Conservation (phyloP, 1,140 invertebrate genomes). For the Berghia stephanieae region DNA sequence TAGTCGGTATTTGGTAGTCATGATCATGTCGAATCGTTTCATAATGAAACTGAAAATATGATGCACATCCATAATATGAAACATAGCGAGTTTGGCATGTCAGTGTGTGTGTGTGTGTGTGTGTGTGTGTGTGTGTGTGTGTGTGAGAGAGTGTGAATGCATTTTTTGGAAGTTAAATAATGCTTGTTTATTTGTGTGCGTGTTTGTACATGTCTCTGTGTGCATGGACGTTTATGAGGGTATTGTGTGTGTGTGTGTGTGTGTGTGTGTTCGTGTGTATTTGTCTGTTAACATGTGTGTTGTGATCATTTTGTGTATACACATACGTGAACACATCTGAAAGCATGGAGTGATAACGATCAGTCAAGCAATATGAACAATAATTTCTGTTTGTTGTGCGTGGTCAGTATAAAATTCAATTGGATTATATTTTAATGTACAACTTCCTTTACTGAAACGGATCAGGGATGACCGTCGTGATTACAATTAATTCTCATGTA, state of each 20-base stretch:
- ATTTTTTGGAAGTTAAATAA: background rate
- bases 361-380: background rate
- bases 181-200: background rate
- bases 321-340: background rate
- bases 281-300: background rate
- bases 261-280: background rate
- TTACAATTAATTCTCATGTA: too few species aligned
- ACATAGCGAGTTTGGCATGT: background rate
- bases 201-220: background rate
- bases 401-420: too few species aligned
- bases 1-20: too few species aligned
- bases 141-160: background rate
- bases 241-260: background rate
- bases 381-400: too few species aligned
- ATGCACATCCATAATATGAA: background rate
- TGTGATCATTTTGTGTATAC: background rate
- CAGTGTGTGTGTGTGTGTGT: constrained; percentile 10
- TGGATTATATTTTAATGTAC: too few species aligned
- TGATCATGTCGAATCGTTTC: background rate
- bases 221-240: background rate
- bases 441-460: too few species aligned
- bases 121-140: background rate
- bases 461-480: too few species aligned
- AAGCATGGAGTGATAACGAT: background rate
- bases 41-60: background rate